Percentiles rank a stretch among this genome's conserved stretches.
Evolutionary conservation across 2,113 vertebrate species (phyloP).

Genomic region (Syrrhaptes paradoxus): DNA sequence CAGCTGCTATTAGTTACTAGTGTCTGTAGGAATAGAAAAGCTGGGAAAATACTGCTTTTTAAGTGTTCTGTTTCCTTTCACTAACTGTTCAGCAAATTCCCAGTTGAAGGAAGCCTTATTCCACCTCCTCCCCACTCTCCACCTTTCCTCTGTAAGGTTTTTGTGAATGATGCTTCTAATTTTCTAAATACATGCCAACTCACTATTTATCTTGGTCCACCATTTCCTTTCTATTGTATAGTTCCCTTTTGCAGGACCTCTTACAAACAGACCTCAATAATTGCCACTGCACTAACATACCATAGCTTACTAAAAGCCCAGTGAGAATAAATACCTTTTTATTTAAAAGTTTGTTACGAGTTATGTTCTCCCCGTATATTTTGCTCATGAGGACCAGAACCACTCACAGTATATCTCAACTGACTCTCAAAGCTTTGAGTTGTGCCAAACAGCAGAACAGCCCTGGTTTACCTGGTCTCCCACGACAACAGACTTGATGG

Average conservation of each 20-base stretch:
- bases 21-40: neutral
- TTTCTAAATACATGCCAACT: neutral
- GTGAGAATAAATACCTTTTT: neutral
- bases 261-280: neutral
- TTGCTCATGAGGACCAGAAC: neutral
- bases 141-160: neutral
- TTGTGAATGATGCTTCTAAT: neutral
- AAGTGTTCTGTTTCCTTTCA: neutral
- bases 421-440: neutral
- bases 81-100: neutral
- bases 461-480: slow-evolving; percentile 79
- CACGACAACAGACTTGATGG: slow-evolving; percentile 81
- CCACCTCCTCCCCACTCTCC: neutral
- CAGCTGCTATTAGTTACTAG: neutral
- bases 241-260: neutral
- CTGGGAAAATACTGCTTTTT: neutral
- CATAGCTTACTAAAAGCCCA: neutral
- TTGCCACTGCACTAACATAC: neutral
- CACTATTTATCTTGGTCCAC: slow-evolving; percentile 10
- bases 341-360: neutral
- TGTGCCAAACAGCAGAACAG: slow-evolving; percentile 36
- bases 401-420: neutral
- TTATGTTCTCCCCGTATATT: neutral
- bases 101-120: neutral
- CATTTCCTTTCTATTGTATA: neutral